Percentiles rank a stretch among this genome's conserved stretches.
Evolutionary conservation across 2,888 invertebrate genomes (phyloP).

Genomic region (Metalampra italica): DNA sequence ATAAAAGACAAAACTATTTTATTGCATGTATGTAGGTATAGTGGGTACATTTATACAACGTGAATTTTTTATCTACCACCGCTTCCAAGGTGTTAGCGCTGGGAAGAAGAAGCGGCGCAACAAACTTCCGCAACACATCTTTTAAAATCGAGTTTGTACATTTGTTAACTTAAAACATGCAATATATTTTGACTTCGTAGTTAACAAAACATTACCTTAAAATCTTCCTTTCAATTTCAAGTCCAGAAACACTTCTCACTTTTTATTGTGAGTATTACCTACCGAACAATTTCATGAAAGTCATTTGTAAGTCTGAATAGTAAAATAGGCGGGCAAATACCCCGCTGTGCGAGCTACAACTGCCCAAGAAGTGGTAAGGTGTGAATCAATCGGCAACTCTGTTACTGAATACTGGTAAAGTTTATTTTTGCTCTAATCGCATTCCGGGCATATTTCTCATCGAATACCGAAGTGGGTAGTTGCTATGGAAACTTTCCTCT

Average conservation of each 20-base stretch:
- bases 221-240: not conserved
- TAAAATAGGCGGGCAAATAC: conserved; percentile 48
- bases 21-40: no score
- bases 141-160: no score
- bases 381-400: conserved; percentile 42
- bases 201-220: not conserved
- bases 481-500: not conserved
- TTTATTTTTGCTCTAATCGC: conserved; percentile 63
- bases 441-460: conserved; percentile 41
- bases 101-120: no score
- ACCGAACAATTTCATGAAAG: not conserved
- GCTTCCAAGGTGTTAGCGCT: no score
- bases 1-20: no score
- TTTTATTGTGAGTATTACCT: not conserved
- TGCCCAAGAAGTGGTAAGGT: conserved; percentile 57
- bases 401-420: conserved; percentile 18
- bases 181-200: no score
- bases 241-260: not conserved
- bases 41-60: no score
- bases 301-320: not conserved
- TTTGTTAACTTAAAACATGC: no score
- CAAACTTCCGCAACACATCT: no score
- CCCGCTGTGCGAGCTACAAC: conserved; percentile 46
- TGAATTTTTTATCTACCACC: no score
- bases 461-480: conserved; percentile 2